Conservation (phyloP, 92 coral and sea anemone genomes). For the Hydrozoanthus gracilis region DNA sequence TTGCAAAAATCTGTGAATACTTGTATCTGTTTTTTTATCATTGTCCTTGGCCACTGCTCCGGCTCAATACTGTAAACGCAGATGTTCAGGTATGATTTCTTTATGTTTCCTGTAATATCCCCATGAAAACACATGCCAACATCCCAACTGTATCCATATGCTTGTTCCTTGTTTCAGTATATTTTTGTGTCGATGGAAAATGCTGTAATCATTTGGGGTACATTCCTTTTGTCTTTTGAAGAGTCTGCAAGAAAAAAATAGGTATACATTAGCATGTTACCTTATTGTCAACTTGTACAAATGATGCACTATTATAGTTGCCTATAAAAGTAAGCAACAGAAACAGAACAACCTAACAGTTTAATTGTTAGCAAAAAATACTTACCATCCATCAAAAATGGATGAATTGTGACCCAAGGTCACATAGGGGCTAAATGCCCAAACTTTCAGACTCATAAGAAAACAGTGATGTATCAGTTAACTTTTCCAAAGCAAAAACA, state of each 20-base stretch:
- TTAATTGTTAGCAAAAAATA: slow-evolving; percentile 18
- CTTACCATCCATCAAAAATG: slow-evolving; percentile 7
- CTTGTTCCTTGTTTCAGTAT: slow-evolving; percentile 4
- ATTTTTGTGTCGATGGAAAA: not conserved
- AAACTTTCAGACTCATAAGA: not conserved
- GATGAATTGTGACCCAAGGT: slow-evolving; percentile 24
- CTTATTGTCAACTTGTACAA: slow-evolving; percentile 16
- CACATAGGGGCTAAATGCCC: slow-evolving; percentile 12
- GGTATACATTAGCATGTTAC: slow-evolving; percentile 9
- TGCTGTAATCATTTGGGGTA: slow-evolving; percentile 17
- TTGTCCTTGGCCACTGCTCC: slow-evolving; percentile 16
- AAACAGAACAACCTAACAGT: slow-evolving; percentile 14
- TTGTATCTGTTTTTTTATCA: slow-evolving; percentile 10
- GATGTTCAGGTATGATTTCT: slow-evolving; percentile 17
- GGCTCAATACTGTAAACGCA: not conserved
- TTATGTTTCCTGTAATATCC: slow-evolving; percentile 9
- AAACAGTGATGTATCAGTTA: slow-evolving; percentile 1
- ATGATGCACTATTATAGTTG: slow-evolving; percentile 18
- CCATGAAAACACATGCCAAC: slow-evolving; percentile 13
- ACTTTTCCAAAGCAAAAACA: not conserved
- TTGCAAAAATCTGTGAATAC: slow-evolving; percentile 3
- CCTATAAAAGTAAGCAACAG: slow-evolving; percentile 2
- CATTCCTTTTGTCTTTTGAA: slow-evolving; percentile 19
- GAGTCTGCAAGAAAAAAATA: slow-evolving; percentile 17
- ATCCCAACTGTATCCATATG: slow-evolving; percentile 11